Conservation (phyloP, 2,797 vertebrate species). For the Silurus lanzhouensis region DNA sequence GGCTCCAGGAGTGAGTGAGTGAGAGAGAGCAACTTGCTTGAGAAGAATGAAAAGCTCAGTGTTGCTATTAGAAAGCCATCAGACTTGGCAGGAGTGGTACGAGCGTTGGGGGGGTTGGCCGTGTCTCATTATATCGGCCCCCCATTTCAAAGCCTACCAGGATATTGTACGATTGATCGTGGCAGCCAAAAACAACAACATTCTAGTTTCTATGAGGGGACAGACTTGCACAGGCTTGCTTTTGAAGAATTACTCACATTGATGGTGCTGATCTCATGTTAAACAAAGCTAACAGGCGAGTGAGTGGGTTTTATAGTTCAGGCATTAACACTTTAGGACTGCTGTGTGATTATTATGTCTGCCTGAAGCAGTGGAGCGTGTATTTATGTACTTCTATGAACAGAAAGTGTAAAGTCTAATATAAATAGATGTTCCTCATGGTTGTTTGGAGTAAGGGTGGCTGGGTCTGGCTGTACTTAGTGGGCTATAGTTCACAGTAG, state of each 20-base stretch:
- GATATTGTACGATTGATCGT: slow-evolving; percentile 62
- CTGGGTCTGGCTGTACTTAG: slow-evolving; percentile 36
- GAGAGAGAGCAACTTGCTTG: slow-evolving; percentile 43
- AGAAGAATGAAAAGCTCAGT: slow-evolving; percentile 54
- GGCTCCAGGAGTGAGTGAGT: slow-evolving; percentile 49
- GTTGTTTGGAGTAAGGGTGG: slow-evolving; percentile 31
- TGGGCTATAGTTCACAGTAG: slow-evolving; percentile 54
- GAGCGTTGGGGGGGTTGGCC: slow-evolving; percentile 50
- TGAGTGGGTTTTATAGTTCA: slow-evolving; percentile 13
- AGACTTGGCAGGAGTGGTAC: slow-evolving; percentile 48
- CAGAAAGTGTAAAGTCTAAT: slow-evolving; percentile 36
- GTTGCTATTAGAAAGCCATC: slow-evolving; percentile 60
- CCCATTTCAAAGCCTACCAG: slow-evolving; percentile 52
- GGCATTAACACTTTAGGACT: slow-evolving; percentile 32
- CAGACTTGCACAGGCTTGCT: slow-evolving; percentile 40
- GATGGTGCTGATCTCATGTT: slow-evolving; percentile 58
- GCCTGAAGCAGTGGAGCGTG: neutral
- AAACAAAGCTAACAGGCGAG: slow-evolving; percentile 41
- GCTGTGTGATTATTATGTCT: slow-evolving; percentile 46
- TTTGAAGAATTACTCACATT: slow-evolving; percentile 59
- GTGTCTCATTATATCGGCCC: slow-evolving; percentile 52
- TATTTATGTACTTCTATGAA: slow-evolving; percentile 19
- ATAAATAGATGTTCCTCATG: slow-evolving; percentile 20
- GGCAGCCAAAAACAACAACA: slow-evolving; percentile 63
- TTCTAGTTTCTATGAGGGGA: slow-evolving; percentile 55